Percentiles rank a stretch among this genome's conserved stretches.
phyloP scores from a whole-genome alignment of 2,797 vertebrate species.

The Periophthalmus magnuspinnatus region DNA sequence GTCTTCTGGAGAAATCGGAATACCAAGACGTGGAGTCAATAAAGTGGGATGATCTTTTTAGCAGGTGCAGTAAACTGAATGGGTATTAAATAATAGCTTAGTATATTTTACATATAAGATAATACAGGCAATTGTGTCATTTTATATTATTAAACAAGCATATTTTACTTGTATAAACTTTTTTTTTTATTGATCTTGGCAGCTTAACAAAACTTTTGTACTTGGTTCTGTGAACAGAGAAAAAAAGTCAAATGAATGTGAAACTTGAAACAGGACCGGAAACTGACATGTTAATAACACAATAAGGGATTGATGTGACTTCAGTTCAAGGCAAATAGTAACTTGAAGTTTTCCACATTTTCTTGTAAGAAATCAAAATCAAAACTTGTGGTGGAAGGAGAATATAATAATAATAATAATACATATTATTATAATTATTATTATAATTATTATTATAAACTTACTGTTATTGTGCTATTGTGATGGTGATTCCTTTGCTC shows the following conservation, averaged over 20 bases:
- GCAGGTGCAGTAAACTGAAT: constrained; percentile 76
- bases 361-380: constrained; percentile 1
- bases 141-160: not conserved
- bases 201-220: too few species aligned
- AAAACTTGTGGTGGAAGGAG: not conserved
- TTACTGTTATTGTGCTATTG: too few species aligned
- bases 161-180: not conserved
- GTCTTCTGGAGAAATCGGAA: constrained; percentile 89
- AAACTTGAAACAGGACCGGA: too few species aligned
- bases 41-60: constrained; percentile 92
- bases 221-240: too few species aligned
- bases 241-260: too few species aligned
- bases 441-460: too few species aligned
- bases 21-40: constrained; percentile 84
- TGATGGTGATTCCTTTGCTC: not conserved
- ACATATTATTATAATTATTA: not conserved
- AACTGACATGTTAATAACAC: too few species aligned
- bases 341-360: not conserved
- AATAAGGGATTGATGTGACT: not conserved
- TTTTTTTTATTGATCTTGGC: too few species aligned
- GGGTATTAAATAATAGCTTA: not conserved
- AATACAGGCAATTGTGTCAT: not conserved
- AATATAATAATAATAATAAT: not conserved
- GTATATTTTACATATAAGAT: not conserved
- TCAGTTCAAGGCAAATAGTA: not conserved